Conservation (phyloP, 2,797 vertebrate species). For the Pogoniulus pusillus region DNA sequence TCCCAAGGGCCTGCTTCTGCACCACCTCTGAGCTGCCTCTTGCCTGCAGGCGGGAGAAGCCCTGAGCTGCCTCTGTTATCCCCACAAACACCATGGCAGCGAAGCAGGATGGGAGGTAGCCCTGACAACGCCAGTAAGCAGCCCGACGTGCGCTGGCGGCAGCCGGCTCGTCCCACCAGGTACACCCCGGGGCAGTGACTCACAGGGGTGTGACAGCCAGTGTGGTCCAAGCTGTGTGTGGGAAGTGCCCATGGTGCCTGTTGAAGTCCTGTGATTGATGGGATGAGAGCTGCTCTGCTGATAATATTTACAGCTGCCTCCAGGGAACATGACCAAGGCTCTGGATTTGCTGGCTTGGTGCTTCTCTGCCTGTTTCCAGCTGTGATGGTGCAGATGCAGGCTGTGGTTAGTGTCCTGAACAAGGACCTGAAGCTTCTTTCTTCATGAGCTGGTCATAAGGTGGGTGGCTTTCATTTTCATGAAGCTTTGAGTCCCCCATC, state of each 20-base stretch:
- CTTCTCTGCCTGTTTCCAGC: neutral
- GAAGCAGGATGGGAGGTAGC: conserved; percentile 3
- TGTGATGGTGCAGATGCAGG: neutral
- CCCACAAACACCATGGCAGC: conserved; percentile 54
- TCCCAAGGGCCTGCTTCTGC: too few relatives aligned
- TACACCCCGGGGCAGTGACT: conserved; percentile 17
- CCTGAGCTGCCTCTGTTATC: conserved; percentile 33
- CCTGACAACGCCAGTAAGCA: conserved; percentile 15
- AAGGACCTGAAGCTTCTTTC: neutral
- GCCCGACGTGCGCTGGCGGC: neutral
- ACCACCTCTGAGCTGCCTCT: neutral
- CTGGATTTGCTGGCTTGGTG: neutral
- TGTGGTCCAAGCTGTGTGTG: neutral
- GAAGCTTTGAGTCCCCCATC: neutral
- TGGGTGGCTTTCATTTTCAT: neutral
- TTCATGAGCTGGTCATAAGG: neutral
- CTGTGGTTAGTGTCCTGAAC: neutral
- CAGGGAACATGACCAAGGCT: neutral
- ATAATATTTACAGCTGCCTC: neutral
- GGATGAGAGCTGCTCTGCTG: neutral
- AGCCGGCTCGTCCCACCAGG: conserved; percentile 36
- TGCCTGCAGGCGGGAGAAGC: neutral
- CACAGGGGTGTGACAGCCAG: conserved; percentile 22
- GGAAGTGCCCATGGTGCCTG: conserved; percentile 28
- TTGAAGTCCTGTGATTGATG: conserved; percentile 10